Base-by-base conservation (phyloP, 2,113 vertebrate genomes). In the Dipodomys spectabilis region DNA sequence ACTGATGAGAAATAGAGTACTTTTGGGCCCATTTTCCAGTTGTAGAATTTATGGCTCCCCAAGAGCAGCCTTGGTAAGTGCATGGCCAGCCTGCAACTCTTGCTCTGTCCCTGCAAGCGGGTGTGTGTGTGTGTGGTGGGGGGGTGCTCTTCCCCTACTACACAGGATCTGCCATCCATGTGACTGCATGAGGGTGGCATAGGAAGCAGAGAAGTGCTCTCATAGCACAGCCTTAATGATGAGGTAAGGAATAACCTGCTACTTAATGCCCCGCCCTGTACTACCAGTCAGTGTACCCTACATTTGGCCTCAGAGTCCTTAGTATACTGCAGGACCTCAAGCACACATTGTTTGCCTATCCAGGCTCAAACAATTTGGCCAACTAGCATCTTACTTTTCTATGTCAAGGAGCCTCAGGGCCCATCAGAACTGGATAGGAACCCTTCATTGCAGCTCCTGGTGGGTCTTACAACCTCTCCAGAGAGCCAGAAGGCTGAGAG, bases 261-360 rank as follows among this genome's bases (percentile, higher is more conserved):
- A 82, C 93, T 92, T 89, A 88, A 7, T 28, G 62, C 32, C n/a
- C 32, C 67, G 27, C 79, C n/a, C 44, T 44, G 19, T 39, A 28
- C 25, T 67, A 30, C n/a, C 53, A 53, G 28, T 1, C 0, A 78
- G 35, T 0, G 39, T 32, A 73, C 84, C 91, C 65, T 88, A 94
- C 57, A 96, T 28, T 45, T 95, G 83, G 84, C 94, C 94, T 95
- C 93, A 86, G 83, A 60, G 82, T 96, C 91, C 95, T 96, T 90
- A 89, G 82, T 44, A n/a, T 95, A 96, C 82, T 94, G 85, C 65
- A 83, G 32, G 0, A 1, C 32, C 60, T 69, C 72, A 84, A 83
- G 15, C 82, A 94, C 85, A 71, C 88, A 49, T 49, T 49, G 88
- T 95, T 93, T 75, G 75, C 90, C 6, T 60, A 92, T 93, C 67